Conservation (phyloP, 2,888 invertebrate genomes). For the Archips xylosteana region DNA sequence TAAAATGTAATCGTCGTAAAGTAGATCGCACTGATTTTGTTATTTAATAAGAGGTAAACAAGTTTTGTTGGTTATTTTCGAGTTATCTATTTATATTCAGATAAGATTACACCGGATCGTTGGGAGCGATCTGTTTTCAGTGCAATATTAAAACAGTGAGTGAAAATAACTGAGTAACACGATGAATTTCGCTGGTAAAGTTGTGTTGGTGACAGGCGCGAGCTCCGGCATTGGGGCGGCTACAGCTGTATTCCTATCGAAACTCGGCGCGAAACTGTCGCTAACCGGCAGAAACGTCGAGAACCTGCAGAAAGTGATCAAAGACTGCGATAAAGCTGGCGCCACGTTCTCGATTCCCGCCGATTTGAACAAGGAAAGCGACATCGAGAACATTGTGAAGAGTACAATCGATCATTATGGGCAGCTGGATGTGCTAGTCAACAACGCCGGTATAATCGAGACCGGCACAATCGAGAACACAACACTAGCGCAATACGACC, state of each 20-base stretch:
- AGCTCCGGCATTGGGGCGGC: constrained; percentile 95
- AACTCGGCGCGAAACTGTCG: constrained; percentile 90
- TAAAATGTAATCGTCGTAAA: constrained; percentile 3
- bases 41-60: constrained; percentile 34
- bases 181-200: constrained; percentile 89
- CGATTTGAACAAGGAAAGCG: constrained; percentile 90
- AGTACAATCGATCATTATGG: constrained; percentile 91
- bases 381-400: constrained; percentile 89
- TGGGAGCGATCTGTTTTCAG: constrained; percentile 2
- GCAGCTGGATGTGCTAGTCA: constrained; percentile 93
- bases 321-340: constrained; percentile 69
- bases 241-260: constrained; percentile 91
- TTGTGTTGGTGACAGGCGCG: constrained; percentile 91
- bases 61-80: constrained; percentile 41
- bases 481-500: constrained; percentile 94
- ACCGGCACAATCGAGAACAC: constrained; percentile 94
- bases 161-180: constrained; percentile 41
- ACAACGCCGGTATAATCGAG: constrained; percentile 95
- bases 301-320: constrained; percentile 83
- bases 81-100: constrained; percentile 50
- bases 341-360: constrained; percentile 87
- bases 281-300: constrained; percentile 89
- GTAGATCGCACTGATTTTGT: constrained; percentile 22
- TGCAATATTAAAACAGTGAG: constrained; percentile 3
- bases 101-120: constrained; percentile 50